Conservation (phyloP, 2,113 vertebrate genomes). For the Anhinga anhinga region DNA sequence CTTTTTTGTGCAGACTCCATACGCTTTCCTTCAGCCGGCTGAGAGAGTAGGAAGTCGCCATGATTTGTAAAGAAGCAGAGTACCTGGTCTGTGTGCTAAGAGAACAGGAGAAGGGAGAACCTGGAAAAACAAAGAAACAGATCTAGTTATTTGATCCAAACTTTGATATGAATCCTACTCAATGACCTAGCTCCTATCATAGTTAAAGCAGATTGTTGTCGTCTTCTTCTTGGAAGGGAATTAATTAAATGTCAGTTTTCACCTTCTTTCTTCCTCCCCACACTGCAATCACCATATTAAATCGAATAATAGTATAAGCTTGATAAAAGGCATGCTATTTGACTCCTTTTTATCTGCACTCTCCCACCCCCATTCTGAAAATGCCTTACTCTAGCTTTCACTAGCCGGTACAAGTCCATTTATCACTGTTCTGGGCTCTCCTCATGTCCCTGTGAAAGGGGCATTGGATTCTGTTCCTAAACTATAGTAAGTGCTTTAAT, state of each 20-base stretch:
- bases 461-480: not conserved
- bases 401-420: not conserved
- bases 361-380: not conserved
- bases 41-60: not conserved
- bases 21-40: not conserved
- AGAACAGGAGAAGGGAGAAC: not conserved
- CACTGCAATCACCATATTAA: not conserved
- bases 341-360: not conserved
- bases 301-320: not conserved
- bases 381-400: not conserved
- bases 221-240: not conserved
- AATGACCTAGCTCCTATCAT: not conserved
- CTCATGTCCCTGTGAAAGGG: not conserved
- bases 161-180: not conserved
- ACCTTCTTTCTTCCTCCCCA: not conserved
- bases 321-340: not conserved
- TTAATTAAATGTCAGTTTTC: not conserved
- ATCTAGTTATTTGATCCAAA: not conserved
- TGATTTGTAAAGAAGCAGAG: not conserved
- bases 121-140: not conserved
- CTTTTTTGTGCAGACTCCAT: not conserved
- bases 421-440: not conserved
- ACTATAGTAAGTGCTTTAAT: not conserved
- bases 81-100: not conserved
- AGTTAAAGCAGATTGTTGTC: not conserved